Conservation (phyloP, 2,113 vertebrate species). For the Dicerorhinus sumatrensis region DNA sequence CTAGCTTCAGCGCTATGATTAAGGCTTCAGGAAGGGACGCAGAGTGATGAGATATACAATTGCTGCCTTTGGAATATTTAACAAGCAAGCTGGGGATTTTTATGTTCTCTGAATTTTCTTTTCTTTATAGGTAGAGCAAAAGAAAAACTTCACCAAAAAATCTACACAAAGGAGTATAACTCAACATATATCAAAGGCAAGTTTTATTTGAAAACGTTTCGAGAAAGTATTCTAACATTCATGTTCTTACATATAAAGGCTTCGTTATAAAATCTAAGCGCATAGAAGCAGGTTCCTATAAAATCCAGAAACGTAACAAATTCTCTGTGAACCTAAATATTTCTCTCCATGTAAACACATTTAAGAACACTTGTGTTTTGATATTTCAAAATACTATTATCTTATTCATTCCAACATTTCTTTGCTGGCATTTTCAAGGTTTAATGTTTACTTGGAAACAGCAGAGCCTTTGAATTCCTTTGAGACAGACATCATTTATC, state of each 20-base stretch:
- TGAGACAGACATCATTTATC: background rate
- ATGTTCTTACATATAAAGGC: background rate
- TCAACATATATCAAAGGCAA: background rate
- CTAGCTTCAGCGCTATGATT: background rate
- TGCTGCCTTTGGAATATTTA: background rate
- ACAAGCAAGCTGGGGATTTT: background rate
- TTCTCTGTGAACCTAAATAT: background rate
- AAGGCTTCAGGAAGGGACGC: background rate
- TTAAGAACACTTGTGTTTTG: background rate
- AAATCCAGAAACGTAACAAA: background rate
- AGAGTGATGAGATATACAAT: background rate
- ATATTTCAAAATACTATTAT: background rate
- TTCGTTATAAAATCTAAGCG: background rate
- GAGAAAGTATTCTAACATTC: background rate
- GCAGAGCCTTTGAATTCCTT: background rate
- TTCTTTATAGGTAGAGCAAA: background rate
- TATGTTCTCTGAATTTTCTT: background rate
- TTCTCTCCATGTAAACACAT: background rate
- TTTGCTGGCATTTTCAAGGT: background rate
- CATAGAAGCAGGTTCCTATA: background rate
- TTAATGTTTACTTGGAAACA: background rate
- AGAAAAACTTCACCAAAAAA: background rate
- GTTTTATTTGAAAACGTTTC: conserved; percentile 32
- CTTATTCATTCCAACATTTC: background rate
- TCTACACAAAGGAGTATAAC: background rate